Conservation (phyloP, 2,888 invertebrate genomes). For the Pristionchus arcanus region DNA sequence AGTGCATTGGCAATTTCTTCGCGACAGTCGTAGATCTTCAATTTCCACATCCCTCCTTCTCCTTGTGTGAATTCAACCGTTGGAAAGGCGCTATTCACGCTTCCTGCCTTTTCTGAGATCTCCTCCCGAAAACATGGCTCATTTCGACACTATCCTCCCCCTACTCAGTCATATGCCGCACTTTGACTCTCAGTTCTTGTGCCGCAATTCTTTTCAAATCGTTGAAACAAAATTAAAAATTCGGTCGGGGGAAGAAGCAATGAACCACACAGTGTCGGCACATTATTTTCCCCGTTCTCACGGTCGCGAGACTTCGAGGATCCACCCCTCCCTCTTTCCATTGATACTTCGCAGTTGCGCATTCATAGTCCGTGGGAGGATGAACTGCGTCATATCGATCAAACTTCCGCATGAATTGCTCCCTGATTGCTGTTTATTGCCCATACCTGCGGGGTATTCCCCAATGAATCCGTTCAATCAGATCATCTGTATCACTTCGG, state of each 20-base stretch:
- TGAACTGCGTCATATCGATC: background rate
- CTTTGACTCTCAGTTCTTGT: background rate
- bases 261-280: background rate
- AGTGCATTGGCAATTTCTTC: background rate
- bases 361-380: constrained; percentile 2
- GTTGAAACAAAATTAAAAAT: background rate
- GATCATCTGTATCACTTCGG: background rate
- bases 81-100: constrained; percentile 27
- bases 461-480: background rate
- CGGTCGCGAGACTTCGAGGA: background rate
- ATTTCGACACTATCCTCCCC: background rate
- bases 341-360: constrained; percentile 3
- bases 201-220: background rate
- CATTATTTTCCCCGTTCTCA: background rate
- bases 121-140: background rate
- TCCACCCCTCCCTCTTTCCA: background rate
- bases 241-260: background rate
- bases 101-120: background rate
- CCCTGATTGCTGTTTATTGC: background rate
- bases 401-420: constrained; percentile 1
- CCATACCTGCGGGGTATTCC: background rate
- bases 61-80: background rate
- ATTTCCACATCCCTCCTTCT: background rate
- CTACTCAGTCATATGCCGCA: background rate
- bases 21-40: background rate